Conservation (phyloP, 1,140 invertebrate species). For the Belonocnema kinseyi region DNA sequence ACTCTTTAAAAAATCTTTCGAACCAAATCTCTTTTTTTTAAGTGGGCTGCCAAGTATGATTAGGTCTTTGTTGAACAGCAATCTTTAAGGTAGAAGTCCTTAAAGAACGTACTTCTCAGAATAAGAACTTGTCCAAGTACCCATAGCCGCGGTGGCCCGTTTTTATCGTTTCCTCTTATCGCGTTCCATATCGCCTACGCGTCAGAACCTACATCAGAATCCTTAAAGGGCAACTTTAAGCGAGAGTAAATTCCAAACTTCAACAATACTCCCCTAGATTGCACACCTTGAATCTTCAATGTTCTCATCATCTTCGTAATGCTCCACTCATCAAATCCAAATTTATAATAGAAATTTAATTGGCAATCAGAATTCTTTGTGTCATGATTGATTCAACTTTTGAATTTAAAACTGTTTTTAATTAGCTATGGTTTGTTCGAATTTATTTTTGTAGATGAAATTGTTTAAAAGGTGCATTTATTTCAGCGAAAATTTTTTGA, state of each 20-base stretch:
- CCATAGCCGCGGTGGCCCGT: not conserved
- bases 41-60: not conserved
- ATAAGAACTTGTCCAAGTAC: not conserved
- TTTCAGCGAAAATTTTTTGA: no score
- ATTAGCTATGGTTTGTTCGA: no score
- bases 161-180: slow-evolving; percentile 21
- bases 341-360: no score
- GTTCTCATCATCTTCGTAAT: not conserved
- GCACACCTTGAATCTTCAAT: not conserved
- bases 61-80: slow-evolving; percentile 12
- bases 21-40: not conserved
- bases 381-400: no score
- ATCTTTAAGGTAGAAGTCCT: not conserved
- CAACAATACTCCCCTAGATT: slow-evolving; percentile 13
- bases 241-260: slow-evolving; percentile 19
- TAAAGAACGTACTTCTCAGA: slow-evolving; percentile 8
- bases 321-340: not conserved
- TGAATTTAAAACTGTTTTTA: no score
- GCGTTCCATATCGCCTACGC: slow-evolving; percentile 17
- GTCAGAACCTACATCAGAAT: slow-evolving; percentile 5
- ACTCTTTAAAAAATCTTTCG: not conserved
- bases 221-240: not conserved
- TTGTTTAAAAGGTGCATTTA: no score
- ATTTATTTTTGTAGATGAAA: no score
- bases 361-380: no score